Evolutionary conservation across 2,797 vertebrate species (phyloP).

Genomic region (Neosilurus mollespiculum): DNA sequence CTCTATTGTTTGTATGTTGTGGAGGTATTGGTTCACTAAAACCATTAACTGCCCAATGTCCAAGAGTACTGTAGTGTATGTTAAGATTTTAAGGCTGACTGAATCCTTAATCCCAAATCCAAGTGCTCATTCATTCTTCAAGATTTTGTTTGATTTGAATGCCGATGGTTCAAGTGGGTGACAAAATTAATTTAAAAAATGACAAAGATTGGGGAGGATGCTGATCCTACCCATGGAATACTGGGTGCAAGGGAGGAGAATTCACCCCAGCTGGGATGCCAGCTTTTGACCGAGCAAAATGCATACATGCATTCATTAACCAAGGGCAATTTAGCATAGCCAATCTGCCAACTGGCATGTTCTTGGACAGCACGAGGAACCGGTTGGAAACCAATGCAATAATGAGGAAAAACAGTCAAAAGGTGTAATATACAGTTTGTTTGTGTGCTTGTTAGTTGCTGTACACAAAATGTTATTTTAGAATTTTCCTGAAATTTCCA

Average conservation of each 20-base stretch:
- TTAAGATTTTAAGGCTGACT: neutral
- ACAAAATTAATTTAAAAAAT: too few relatives aligned
- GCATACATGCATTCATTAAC: neutral
- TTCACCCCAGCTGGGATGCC: neutral
- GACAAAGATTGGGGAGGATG: neutral
- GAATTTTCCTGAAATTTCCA: too few relatives aligned
- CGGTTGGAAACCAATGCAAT: neutral
- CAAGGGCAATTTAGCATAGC: neutral
- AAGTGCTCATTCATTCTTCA: neutral
- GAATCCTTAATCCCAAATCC: neutral
- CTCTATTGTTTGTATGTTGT: slow-evolving; percentile 63
- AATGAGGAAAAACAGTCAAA: neutral
- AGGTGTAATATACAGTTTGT: too few relatives aligned
- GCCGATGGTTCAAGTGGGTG: too few relatives aligned
- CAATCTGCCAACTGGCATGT: neutral
- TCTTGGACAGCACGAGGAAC: too few relatives aligned
- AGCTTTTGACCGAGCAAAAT: too few relatives aligned
- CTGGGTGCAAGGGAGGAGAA: neutral
- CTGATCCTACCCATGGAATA: too few relatives aligned
- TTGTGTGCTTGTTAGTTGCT: too few relatives aligned
- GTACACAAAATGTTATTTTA: too few relatives aligned
- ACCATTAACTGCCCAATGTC: neutral
- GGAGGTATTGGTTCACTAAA: slow-evolving; percentile 59
- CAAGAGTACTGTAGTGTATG: neutral
- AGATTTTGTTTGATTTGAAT: too few relatives aligned